These are phyloP conservation scores for Anolis sagrei DNA, from an alignment of 2,113 vertebrate species.

Conservation along the genomic window DNA sequence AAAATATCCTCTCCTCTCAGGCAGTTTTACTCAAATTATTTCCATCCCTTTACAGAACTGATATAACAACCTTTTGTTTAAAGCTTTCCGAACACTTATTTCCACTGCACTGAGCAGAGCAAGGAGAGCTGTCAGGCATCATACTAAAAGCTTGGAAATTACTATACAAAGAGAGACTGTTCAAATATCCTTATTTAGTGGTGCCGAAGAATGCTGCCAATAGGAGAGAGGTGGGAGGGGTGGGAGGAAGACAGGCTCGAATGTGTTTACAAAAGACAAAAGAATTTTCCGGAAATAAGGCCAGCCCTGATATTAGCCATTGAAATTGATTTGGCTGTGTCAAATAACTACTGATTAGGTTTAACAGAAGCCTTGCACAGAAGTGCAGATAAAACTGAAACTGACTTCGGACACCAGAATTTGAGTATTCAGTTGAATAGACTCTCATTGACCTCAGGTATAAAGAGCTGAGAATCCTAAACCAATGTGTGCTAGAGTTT, in stretches of 20 bases:
- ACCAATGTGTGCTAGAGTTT: background rate
- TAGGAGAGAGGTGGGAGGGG: slow-evolving; percentile 48
- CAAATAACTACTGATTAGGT: no score
- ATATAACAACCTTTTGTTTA: slow-evolving; percentile 36
- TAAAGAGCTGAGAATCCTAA: background rate
- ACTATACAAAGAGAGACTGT: slow-evolving; percentile 56
- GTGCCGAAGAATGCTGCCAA: slow-evolving; percentile 38
- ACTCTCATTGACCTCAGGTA: background rate
- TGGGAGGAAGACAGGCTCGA: slow-evolving; percentile 56
- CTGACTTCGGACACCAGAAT: rapidly evolving
- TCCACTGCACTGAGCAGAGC: slow-evolving; percentile 15
- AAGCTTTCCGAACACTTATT: slow-evolving; percentile 12
- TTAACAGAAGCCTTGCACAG: background rate
- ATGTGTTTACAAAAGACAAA: slow-evolving; percentile 67
- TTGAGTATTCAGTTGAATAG: background rate
- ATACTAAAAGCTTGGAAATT: slow-evolving; percentile 48
- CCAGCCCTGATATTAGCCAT: slow-evolving; percentile 56
- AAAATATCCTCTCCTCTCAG: background rate
- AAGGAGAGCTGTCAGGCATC: slow-evolving; percentile 29
- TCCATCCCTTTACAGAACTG: background rate
- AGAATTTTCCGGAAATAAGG: slow-evolving; percentile 61
- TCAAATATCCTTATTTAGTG: slow-evolving; percentile 66
- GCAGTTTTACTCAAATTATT: background rate
- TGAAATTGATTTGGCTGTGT: slow-evolving; percentile 52
- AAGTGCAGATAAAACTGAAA: background rate